Conservation (phyloP, 2,797 vertebrate species). For the Lateolabrax maculatus region DNA sequence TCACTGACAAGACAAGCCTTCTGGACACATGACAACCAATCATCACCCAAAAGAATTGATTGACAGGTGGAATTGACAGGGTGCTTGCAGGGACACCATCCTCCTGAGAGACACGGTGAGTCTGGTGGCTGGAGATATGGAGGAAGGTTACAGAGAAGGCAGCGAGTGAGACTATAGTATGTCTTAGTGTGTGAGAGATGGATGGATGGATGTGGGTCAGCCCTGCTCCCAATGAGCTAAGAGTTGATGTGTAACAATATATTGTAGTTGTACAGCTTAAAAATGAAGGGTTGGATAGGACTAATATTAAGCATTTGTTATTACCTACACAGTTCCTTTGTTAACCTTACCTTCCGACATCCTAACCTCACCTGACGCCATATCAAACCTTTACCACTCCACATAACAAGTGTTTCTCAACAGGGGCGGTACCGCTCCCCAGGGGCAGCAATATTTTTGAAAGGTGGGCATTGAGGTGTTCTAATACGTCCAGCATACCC, state of each 20-base stretch:
- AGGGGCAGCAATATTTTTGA: no score
- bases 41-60: conserved; percentile 42
- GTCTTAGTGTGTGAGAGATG: conserved; percentile 23
- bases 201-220: conserved; percentile 38
- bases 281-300: background rate
- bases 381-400: background rate
- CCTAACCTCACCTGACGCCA: background rate
- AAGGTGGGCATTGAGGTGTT: no score
- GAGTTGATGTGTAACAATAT: background rate
- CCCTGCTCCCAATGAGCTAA: background rate
- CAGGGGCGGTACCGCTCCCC: no score
- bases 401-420: no score
- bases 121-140: conserved; percentile 71
- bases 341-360: background rate
- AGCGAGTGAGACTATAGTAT: conserved; percentile 18
- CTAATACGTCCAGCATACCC: no score
- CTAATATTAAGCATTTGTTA: background rate
- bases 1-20: conserved; percentile 56
- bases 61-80: conserved; percentile 63
- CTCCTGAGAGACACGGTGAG: conserved; percentile 48
- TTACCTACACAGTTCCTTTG: background rate
- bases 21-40: conserved; percentile 63
- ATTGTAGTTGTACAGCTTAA: background rate
- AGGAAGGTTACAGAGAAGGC: conserved; percentile 48
- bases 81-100: conserved; percentile 58